These are phyloP conservation scores for Gymnoscopelus braueri DNA, from an alignment of 2,797 vertebrate genomes.

Conservation along the genomic window DNA sequence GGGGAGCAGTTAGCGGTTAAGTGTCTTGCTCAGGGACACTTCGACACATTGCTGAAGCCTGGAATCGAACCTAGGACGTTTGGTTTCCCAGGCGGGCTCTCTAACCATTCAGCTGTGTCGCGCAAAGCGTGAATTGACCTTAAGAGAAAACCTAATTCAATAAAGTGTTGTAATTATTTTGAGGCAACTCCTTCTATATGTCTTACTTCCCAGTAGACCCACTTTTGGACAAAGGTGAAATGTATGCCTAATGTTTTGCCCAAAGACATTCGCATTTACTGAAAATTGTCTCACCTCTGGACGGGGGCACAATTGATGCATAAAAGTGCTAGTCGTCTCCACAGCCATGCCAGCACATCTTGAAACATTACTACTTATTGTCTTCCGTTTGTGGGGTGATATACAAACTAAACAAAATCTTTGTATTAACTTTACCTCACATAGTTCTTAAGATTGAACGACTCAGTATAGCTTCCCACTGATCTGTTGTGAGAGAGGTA, in stretches of 20 bases:
- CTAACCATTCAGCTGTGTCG: too few species aligned
- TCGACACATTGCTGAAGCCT: too few species aligned
- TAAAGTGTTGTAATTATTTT: neutral
- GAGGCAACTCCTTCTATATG: neutral
- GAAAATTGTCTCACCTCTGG: neutral
- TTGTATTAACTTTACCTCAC: neutral
- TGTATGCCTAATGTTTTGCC: neutral
- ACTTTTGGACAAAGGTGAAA: neutral
- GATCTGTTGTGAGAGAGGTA: neutral
- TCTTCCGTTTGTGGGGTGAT: neutral
- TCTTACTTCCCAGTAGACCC: neutral
- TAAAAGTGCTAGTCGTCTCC: neutral
- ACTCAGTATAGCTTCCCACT: conserved; percentile 1
- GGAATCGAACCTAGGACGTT: too few species aligned
- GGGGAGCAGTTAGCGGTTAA: too few species aligned
- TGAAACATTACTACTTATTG: neutral
- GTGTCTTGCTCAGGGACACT: too few species aligned
- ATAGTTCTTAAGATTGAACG: neutral
- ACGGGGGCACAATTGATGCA: neutral
- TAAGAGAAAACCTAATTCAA: too few species aligned
- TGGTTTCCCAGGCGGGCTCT: too few species aligned
- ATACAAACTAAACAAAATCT: neutral
- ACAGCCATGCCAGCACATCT: neutral
- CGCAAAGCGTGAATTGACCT: too few species aligned
- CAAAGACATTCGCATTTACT: neutral